Evolutionary conservation across 2,797 vertebrate species (phyloP).

Genomic region (Scleropages formosus): DNA sequence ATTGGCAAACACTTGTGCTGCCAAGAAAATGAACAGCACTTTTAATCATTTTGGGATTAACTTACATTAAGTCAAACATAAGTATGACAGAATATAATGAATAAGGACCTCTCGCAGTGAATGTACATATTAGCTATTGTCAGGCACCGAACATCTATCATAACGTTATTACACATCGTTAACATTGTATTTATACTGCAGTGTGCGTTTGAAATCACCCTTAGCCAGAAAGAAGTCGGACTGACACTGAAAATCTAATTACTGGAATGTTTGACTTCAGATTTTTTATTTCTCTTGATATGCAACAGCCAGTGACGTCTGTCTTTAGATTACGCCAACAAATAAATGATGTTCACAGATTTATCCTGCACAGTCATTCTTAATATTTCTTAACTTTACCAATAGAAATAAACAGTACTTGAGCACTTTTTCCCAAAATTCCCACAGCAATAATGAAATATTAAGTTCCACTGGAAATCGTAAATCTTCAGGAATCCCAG

Average conservation of each 20-base stretch:
- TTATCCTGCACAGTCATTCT: constrained; percentile 22
- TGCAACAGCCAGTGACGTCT: background rate
- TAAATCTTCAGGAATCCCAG: constrained; percentile 32
- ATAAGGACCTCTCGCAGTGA: background rate
- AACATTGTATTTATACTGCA: background rate
- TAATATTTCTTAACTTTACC: constrained; percentile 23
- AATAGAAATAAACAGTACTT: constrained; percentile 32
- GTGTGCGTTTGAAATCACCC: constrained; percentile 11
- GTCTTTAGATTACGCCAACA: background rate
- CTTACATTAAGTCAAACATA: background rate
- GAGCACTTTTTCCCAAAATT: constrained; percentile 17
- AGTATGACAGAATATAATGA: background rate
- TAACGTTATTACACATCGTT: background rate
- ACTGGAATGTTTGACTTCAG: background rate
- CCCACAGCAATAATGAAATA: constrained; percentile 31
- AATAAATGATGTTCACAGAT: constrained; percentile 1
- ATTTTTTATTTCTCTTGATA: constrained; percentile 2
- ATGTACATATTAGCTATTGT: constrained; percentile 6
- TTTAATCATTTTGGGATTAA: background rate
- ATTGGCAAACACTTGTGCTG: background rate
- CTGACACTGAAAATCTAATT: constrained; percentile 2
- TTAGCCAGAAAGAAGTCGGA: background rate
- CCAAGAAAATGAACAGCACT: constrained; percentile 8
- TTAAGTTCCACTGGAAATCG: constrained; percentile 23
- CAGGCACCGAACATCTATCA: background rate